Evolutionary conservation across 1,140 invertebrate species (phyloP), one percentile per base, ranked within the genome.

Genomic region (Drosophila orena): DNA sequence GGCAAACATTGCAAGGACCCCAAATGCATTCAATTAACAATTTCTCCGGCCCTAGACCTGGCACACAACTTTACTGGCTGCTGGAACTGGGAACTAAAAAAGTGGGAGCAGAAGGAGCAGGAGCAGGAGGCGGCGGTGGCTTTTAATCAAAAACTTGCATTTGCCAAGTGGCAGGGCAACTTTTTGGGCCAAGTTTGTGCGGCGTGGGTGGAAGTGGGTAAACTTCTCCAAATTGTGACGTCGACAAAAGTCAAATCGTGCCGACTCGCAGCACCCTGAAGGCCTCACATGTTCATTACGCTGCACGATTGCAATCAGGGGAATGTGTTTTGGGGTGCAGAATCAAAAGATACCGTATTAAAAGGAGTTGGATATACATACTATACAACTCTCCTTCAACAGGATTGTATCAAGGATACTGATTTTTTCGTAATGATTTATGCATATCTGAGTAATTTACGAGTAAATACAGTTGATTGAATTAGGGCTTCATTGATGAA

Each of bases 81-180:
- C 30, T 78, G 65, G 55, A 53, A 60, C 60, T 50, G 57, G 46
- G 53, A 34, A 49, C 55, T 60, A 34, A 38, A 15, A 49, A 52
- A 44, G 53, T 50, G 59, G 30, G 10, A 42, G 56, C 30, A 40
- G 52, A 14, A 20, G 52, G 10, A 17, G 17, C 30, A 40, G 46
- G 15, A 20, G 52, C 30, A 40, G 46, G 15, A 20, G 52, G 10
- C 0, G 37, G 14, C 2, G 55, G 59, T 70, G 78, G 74, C 83
- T 81, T 84, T 85, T 85, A 88, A 85, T 85, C 81, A 88, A 88
- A 85, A 85, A 85, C 83, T 85, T 85, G 83, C 78, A 81, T 57
- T 76, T 76, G 55, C 78, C 74, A 77, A 81, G 73, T 77, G 77
- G 52, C 62, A 61, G 69, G 61, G 72, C 43, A 88, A 88, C 59